Evolutionary conservation across 2,888 invertebrate genomes (phyloP).

Genomic region (Tolmerus cingulatus): DNA sequence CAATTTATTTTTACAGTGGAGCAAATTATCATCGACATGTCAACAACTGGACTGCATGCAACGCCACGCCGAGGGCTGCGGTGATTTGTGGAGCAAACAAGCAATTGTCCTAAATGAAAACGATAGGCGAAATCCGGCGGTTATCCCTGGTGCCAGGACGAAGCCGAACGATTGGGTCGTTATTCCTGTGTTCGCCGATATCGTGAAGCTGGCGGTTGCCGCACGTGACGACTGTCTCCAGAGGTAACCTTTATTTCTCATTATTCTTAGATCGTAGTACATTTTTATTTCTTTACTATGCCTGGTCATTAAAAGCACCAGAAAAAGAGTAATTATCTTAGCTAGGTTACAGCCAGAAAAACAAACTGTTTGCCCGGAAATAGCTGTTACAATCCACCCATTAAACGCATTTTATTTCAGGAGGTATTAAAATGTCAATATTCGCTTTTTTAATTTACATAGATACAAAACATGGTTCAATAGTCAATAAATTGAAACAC

Average conservation of each 20-base stretch:
- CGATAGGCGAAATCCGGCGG: slow-evolving; percentile 51
- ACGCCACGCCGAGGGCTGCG: slow-evolving; percentile 62
- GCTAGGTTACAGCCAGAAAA: not conserved
- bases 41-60: slow-evolving; percentile 64
- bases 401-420: no score
- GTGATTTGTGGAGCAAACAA: slow-evolving; percentile 63
- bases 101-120: slow-evolving; percentile 61
- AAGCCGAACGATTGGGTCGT: slow-evolving; percentile 64
- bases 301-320: not conserved
- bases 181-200: slow-evolving; percentile 64
- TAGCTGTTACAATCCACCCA: no score
- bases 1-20: slow-evolving; percentile 55
- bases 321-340: not conserved
- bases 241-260: slow-evolving; percentile 55
- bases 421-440: no score
- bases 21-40: slow-evolving; percentile 61
- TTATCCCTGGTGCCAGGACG: slow-evolving; percentile 43
- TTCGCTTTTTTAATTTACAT: no score
- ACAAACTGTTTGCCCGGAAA: no score
- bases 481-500: no score
- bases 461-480: no score
- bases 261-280: not conserved
- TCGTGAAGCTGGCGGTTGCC: slow-evolving; percentile 63
- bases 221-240: slow-evolving; percentile 62
- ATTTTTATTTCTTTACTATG: not conserved